Evolutionary conservation across 2,113 vertebrate genomes (phyloP).

Genomic region (Cololabis saira): DNA sequence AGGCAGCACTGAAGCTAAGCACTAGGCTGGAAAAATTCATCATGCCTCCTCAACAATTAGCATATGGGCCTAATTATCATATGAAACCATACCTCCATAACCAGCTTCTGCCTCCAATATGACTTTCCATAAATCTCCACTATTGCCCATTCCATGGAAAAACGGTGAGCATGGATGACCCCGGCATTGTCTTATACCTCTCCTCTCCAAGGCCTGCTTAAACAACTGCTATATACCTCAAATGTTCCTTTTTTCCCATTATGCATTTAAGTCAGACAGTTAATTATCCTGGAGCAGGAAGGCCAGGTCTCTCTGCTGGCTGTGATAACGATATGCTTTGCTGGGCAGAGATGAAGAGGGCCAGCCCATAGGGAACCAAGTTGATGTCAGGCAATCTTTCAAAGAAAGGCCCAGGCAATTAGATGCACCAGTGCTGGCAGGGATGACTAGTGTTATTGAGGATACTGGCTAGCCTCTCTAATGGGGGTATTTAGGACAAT

Average conservation of each 20-base stretch:
- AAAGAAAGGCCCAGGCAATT: slow-evolving; percentile 78
- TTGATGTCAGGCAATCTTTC: slow-evolving; percentile 83
- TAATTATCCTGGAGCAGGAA: slow-evolving; percentile 82
- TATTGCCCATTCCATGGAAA: slow-evolving; percentile 61
- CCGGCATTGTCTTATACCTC: slow-evolving; percentile 65
- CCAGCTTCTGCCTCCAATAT: slow-evolving; percentile 49
- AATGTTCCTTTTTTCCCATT: slow-evolving; percentile 73
- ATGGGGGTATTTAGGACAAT: slow-evolving; percentile 83
- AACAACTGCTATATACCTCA: slow-evolving; percentile 73
- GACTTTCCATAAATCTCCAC: slow-evolving; percentile 56
- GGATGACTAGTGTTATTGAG: slow-evolving; percentile 81
- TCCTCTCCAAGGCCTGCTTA: slow-evolving; percentile 66
- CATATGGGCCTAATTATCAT: slow-evolving; percentile 78
- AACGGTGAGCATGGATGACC: slow-evolving; percentile 64
- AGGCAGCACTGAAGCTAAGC: slow-evolving; percentile 34
- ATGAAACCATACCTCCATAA: slow-evolving; percentile 69
- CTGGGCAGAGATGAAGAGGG: slow-evolving; percentile 80
- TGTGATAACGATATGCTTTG: slow-evolving; percentile 82
- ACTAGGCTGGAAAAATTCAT: slow-evolving; percentile 64
- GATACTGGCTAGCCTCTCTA: slow-evolving; percentile 75
- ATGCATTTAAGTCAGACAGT: slow-evolving; percentile 82
- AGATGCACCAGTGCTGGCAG: slow-evolving; percentile 81
- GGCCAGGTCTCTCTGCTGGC: slow-evolving; percentile 77
- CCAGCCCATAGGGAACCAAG: slow-evolving; percentile 69
- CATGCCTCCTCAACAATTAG: slow-evolving; percentile 74